Percentiles rank a stretch among this genome's conserved stretches.
These are phyloP conservation scores for Echeneis naucrates DNA, from an alignment of 2,797 vertebrate genomes.

Conservation along the genomic window DNA sequence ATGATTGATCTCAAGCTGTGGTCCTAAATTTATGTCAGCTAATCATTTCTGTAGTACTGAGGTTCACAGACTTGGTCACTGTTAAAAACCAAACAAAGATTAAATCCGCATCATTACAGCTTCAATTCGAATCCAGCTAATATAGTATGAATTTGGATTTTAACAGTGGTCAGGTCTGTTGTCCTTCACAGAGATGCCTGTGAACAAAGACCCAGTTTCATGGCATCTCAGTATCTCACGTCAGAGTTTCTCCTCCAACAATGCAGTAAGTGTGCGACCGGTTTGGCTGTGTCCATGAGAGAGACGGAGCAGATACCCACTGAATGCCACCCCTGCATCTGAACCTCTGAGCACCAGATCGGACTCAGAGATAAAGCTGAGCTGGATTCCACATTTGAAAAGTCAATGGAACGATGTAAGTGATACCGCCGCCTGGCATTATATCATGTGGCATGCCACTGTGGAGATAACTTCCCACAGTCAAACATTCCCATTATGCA, in stretches of 20 bases:
- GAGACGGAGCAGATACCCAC: conserved; percentile 55
- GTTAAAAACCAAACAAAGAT: no score
- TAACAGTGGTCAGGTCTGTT: conserved; percentile 20
- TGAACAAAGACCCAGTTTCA: conserved; percentile 53
- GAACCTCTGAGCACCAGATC: conserved; percentile 52
- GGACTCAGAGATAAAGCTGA: conserved; percentile 53
- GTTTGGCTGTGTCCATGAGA: conserved; percentile 23
- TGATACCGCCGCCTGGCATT: conserved; percentile 23
- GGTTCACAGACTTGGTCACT: conserved; percentile 34
- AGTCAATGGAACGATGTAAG: conserved; percentile 40
- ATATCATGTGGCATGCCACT: conserved; percentile 41
- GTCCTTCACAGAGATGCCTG: conserved; percentile 36
- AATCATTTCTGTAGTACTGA: conserved; percentile 30
- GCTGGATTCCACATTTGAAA: conserved; percentile 41
- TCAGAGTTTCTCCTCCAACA: conserved; percentile 49
- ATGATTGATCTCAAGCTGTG: conserved; percentile 12
- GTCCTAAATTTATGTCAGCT: conserved; percentile 24
- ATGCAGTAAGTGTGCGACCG: conserved; percentile 52
- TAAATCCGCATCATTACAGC: no score
- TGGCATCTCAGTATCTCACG: conserved; percentile 34
- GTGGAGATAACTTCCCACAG: conserved; percentile 33
- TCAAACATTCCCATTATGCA: conserved; percentile 35
- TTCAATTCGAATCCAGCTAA: no score
- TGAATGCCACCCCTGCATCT: conserved; percentile 47
- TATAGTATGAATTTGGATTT: no score